These are phyloP conservation scores for Ptiloglossa arizonensis DNA, from an alignment of 1,140 invertebrate species.

Conservation along the genomic window DNA sequence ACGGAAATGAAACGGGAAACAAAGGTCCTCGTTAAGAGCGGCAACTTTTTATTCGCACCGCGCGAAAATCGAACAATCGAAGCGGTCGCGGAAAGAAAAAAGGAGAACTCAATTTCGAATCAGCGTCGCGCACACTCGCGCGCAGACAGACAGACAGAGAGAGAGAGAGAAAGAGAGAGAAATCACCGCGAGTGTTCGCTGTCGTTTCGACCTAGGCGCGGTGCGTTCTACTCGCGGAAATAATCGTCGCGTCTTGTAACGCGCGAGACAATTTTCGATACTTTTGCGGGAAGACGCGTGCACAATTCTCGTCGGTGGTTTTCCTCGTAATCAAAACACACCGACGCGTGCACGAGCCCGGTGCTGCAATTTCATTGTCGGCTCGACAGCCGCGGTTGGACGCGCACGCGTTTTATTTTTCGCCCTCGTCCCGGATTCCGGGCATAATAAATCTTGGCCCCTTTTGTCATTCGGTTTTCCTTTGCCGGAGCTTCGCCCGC, in stretches of 20 bases:
- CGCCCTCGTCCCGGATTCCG: neutral
- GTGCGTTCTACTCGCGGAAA: neutral
- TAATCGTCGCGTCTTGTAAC: neutral
- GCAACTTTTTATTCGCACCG: neutral
- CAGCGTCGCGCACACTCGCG: too few relatives aligned
- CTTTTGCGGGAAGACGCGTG: neutral
- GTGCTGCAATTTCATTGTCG: conserved; percentile 24
- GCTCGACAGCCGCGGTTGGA: neutral
- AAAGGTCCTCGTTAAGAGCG: conserved; percentile 31
- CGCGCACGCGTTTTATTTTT: conserved; percentile 19
- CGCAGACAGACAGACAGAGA: too few relatives aligned
- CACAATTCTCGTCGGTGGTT: neutral
- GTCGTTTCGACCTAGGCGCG: conserved; percentile 1
- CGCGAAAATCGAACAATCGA: conserved; percentile 15
- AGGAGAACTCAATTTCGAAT: conserved; percentile 17
- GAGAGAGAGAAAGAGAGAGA: too few relatives aligned
- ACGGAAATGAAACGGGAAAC: conserved; percentile 17
- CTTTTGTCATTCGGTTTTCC: conserved; percentile 38
- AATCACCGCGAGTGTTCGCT: neutral
- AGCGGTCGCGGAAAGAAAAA: neutral
- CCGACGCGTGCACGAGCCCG: neutral
- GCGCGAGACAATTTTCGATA: conserved; percentile 10
- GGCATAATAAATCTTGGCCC: conserved; percentile 51
- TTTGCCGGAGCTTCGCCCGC: conserved; percentile 46
- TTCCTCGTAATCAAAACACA: conserved; percentile 50